Conservation (phyloP, 2,797 vertebrate species). For the Muscicapa comitata region DNA sequence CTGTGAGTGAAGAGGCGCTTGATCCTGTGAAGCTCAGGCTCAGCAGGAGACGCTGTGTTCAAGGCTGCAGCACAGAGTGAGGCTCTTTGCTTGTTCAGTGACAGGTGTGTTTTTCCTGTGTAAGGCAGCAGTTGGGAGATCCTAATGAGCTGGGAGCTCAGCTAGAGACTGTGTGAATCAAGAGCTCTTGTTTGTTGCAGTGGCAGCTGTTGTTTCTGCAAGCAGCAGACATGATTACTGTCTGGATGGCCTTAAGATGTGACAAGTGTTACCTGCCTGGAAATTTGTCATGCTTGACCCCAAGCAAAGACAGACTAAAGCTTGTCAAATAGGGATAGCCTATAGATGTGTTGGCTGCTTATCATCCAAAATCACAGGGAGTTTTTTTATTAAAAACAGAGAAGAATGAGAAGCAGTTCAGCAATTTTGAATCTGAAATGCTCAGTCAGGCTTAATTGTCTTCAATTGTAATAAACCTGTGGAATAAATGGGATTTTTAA, state of each 20-base stretch:
- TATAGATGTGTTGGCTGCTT: background rate
- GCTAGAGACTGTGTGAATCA: background rate
- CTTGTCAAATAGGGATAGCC: background rate
- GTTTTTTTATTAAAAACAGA: background rate
- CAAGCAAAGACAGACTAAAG: constrained; percentile 12
- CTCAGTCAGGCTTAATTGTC: background rate
- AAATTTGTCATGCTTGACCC: constrained; percentile 51
- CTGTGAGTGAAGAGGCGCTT: background rate
- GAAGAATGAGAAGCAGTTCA: background rate
- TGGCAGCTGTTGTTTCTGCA: constrained; percentile 15
- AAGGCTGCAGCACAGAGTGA: background rate
- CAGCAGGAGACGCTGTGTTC: background rate
- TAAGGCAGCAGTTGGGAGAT: background rate
- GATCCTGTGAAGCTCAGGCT: background rate
- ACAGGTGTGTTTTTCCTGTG: constrained; percentile 12
- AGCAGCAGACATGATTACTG: constrained; percentile 24
- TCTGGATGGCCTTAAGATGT: constrained; percentile 24
- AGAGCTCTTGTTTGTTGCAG: background rate
- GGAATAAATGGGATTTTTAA: background rate
- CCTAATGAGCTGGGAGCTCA: constrained; percentile 26
- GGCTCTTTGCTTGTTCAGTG: background rate
- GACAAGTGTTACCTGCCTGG: constrained; percentile 40
- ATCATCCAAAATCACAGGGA: background rate
- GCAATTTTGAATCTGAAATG: background rate
- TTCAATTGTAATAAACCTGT: background rate